Evolutionary conservation across 2,888 invertebrate genomes (phyloP).

Genomic region (Dichetophora obliterata): DNA sequence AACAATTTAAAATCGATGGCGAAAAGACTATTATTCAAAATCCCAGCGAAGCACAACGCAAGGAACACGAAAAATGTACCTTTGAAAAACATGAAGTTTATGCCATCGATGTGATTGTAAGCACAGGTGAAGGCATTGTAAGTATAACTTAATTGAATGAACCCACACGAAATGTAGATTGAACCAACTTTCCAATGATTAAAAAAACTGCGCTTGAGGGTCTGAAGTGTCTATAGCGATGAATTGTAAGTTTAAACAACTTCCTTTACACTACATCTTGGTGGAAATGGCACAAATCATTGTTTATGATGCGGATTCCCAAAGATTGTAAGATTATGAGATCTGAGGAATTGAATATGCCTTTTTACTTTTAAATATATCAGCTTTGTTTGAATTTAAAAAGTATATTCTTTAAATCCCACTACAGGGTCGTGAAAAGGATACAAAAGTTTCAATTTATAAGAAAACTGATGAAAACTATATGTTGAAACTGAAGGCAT

Average conservation of each 20-base stretch:
- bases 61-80: slow-evolving; percentile 96
- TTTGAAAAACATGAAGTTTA: slow-evolving; percentile 98
- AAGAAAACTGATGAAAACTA: slow-evolving; percentile 98
- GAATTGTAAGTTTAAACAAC: slow-evolving; percentile 44
- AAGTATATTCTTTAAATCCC: slow-evolving; percentile 15
- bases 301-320: slow-evolving; percentile 51
- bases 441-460: slow-evolving; percentile 96
- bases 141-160: slow-evolving; percentile 60
- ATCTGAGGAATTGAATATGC: slow-evolving; percentile 63
- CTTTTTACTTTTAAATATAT: not conserved
- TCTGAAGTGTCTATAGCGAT: slow-evolving; percentile 46
- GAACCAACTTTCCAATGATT: slow-evolving; percentile 64
- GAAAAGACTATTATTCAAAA: slow-evolving; percentile 98
- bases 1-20: slow-evolving; percentile 96
- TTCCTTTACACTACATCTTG: slow-evolving; percentile 45
- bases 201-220: slow-evolving; percentile 67
- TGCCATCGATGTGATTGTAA: slow-evolving; percentile 97
- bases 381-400: not conserved
- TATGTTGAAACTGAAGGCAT: slow-evolving; percentile 96
- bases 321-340: slow-evolving; percentile 70
- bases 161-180: not conserved
- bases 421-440: slow-evolving; percentile 86
- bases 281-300: slow-evolving; percentile 48
- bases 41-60: slow-evolving; percentile 95
- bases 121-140: slow-evolving; percentile 94